Conservation (phyloP, 2,888 invertebrate genomes). For the Rosalia funebris region DNA sequence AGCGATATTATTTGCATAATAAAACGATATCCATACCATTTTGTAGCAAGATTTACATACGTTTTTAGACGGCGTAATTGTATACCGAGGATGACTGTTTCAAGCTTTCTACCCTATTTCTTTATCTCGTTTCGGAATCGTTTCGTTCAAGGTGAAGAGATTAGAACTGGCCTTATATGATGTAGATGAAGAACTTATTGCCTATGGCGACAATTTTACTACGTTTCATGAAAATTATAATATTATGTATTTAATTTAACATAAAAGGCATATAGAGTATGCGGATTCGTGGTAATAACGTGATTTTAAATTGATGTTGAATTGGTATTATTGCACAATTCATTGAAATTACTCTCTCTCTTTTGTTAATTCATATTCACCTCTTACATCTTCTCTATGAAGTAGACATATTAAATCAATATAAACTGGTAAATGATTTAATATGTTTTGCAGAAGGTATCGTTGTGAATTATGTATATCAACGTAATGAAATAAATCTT, state of each 20-base stretch:
- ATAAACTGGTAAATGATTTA: too few species aligned
- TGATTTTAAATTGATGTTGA: too few species aligned
- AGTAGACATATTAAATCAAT: too few species aligned
- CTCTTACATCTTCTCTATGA: too few species aligned
- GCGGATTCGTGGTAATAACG: too few species aligned
- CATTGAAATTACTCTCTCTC: too few species aligned
- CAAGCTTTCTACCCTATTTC: slow-evolving; percentile 17
- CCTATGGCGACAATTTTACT: background rate
- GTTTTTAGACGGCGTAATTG: slow-evolving; percentile 40
- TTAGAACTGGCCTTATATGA: slow-evolving; percentile 1
- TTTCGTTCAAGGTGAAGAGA: slow-evolving; percentile 17
- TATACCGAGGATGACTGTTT: slow-evolving; percentile 26
- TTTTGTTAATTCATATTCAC: too few species aligned
- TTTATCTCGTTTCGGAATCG: slow-evolving; percentile 9
- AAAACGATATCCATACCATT: slow-evolving; percentile 42
- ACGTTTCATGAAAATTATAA: background rate
- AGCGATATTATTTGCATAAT: slow-evolving; percentile 21
- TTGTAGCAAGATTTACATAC: slow-evolving; percentile 42
- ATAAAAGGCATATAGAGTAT: too few species aligned
- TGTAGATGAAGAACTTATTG: background rate
- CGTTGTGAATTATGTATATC: too few species aligned
- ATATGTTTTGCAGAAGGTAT: too few species aligned
- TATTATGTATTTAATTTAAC: background rate
- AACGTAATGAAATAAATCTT: too few species aligned
- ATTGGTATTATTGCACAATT: too few species aligned